phyloP scores from a whole-genome alignment of 2,797 vertebrate genomes.

The Pipistrellus kuhlii region DNA sequence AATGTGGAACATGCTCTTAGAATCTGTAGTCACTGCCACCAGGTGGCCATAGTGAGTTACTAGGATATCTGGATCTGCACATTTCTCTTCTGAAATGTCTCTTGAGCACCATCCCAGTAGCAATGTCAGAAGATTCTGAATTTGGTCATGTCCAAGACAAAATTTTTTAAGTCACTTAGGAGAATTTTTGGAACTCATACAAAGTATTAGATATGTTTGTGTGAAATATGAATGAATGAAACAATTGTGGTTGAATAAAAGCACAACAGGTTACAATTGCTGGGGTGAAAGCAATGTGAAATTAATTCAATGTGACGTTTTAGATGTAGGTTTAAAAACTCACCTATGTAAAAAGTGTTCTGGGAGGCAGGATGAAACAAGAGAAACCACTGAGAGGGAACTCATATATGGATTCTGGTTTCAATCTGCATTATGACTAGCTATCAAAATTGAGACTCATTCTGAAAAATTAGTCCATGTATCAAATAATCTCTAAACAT shows the following conservation, averaged over 20 bases:
- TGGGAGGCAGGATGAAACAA: neutral
- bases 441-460: neutral
- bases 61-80: neutral
- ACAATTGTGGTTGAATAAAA: neutral
- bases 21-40: conserved; percentile 22
- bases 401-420: neutral
- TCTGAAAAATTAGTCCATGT: neutral
- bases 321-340: neutral
- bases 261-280: neutral
- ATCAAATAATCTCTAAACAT: neutral
- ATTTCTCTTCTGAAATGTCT: neutral
- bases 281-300: neutral
- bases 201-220: neutral
- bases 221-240: neutral
- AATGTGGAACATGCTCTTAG: neutral
- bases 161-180: neutral
- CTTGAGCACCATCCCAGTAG: neutral
- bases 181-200: neutral
- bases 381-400: neutral
- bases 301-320: neutral
- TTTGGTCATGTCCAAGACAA: neutral
- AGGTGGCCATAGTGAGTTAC: conserved; percentile 63
- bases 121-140: neutral
- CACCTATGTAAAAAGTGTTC: neutral
- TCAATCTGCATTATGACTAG: neutral